Evolutionary conservation across 2,797 vertebrate species (phyloP), one percentile per base, ranked within the genome.

Genomic region (Sebastiscus tertius): DNA sequence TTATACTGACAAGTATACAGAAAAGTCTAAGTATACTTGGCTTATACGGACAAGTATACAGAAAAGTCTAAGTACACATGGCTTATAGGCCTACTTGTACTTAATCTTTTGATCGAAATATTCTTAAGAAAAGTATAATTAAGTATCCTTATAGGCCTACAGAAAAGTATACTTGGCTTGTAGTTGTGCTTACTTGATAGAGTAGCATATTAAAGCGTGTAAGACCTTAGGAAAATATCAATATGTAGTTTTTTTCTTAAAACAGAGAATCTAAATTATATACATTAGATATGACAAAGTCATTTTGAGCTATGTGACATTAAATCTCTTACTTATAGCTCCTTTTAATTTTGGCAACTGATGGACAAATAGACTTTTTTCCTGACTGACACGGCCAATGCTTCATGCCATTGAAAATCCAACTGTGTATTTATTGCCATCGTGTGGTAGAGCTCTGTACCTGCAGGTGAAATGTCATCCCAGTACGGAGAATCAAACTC

Each of bases 401-500:
- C 66, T 39, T 69, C 1, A 59, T 64, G 54, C 16, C 7, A 22
- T 8, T 42, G 8, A 26, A 68, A 22, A 56, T 26, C 39, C 12
- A 77, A 34, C 20, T 34, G 26, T 7, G 52, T 84, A 20, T 87
- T 80, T 88, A 77, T 63, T 80, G 80, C 84, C 89, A 88, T 67
- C 84, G 0, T 86, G 87, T 90, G 91, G 87, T 66, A 16, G 61
- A 77, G 24, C 0, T 8, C 1, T 31, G 72, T 94, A 97, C 97
- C 97, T 94, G 97, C 94, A 83, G 94, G 92, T 62, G 97, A 97
- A 84, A 97, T 97, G 71, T 97, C 96, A 70, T 97, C 96, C 97
- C 97, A 97, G 85, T 97, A 97, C 0, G 97, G 97, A 42, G 97
- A 92, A 72, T 97, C 97, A 79, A 97, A 97, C 89, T 97, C 96